Evolutionary conservation across 2,888 invertebrate species (phyloP).

Genomic region (Microplitis deprimator): DNA sequence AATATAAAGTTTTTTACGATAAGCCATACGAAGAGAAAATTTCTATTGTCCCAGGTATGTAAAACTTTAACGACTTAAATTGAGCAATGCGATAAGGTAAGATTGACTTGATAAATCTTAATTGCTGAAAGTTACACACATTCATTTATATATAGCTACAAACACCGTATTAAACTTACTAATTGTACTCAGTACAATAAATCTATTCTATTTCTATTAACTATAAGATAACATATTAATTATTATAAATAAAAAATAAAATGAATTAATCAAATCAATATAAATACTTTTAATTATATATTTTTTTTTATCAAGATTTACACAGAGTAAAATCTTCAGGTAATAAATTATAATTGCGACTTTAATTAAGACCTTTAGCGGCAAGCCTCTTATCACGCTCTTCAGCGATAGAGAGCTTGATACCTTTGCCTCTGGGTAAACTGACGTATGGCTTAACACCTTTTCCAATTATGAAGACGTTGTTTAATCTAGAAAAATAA

Average conservation of each 20-base stretch:
- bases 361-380: constrained; percentile 81
- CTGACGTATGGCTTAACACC: constrained; percentile 98
- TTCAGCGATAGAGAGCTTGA: constrained; percentile 97
- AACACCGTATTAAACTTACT: neutral
- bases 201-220: neutral
- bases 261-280: neutral
- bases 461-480: constrained; percentile 99
- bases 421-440: constrained; percentile 96
- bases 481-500: constrained; percentile 82
- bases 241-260: neutral
- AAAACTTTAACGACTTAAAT: constrained; percentile 21
- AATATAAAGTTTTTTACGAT: too few species aligned
- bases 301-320: neutral
- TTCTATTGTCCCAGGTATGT: constrained; percentile 17
- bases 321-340: neutral
- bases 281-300: neutral
- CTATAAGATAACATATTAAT: neutral
- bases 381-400: constrained; percentile 98
- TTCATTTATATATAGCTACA: neutral
- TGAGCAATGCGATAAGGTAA: constrained; percentile 16
- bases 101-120: neutral
- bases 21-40: too few species aligned
- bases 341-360: constrained; percentile 23
- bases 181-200: neutral
- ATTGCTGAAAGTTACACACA: neutral